These are phyloP conservation scores for Amniataba percoides DNA, from an alignment of 2,797 vertebrate species.

Conservation along the genomic window DNA sequence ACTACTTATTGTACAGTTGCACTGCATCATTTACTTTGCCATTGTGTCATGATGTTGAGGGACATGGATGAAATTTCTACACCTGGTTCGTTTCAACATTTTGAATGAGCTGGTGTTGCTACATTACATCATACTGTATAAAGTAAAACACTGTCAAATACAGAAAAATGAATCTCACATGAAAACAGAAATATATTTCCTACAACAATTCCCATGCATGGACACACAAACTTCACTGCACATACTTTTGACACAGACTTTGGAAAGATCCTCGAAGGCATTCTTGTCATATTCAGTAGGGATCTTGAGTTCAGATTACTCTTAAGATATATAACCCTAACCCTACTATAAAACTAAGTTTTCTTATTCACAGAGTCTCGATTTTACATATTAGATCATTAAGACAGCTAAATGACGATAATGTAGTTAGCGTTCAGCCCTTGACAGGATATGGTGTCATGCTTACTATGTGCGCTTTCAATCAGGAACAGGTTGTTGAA, in stretches of 20 bases:
- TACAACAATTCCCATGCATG: not conserved
- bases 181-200: not conserved
- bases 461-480: not conserved
- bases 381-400: not conserved
- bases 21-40: conserved; percentile 42
- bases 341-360: not conserved
- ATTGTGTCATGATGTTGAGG: conserved; percentile 19
- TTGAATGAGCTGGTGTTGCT: conserved; percentile 12
- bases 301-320: not conserved
- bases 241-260: not conserved
- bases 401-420: not conserved
- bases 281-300: not conserved
- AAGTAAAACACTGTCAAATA: conserved; percentile 6
- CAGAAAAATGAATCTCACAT: not conserved
- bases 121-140: conserved; percentile 24
- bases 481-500: conserved; percentile 8
- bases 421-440: not conserved
- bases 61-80: conserved; percentile 25
- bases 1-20: conserved; percentile 23
- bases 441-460: not conserved
- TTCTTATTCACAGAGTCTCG: not conserved
- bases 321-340: not conserved
- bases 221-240: not conserved
- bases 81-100: conserved; percentile 19
- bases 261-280: not conserved